Evolutionary conservation across 2,888 invertebrate genomes (phyloP).

Genomic region (Eulithis testata): DNA sequence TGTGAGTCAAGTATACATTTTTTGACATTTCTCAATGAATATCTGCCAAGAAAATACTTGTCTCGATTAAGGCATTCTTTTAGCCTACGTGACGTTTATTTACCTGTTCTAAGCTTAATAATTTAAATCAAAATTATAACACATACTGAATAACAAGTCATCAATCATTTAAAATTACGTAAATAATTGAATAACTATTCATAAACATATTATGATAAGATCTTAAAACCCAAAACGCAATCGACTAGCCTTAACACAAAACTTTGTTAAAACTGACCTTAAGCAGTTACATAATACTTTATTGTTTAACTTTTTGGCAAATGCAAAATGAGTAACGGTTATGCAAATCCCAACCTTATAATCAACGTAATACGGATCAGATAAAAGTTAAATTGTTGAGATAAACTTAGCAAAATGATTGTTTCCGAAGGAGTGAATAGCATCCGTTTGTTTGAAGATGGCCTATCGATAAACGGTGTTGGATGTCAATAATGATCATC

Average conservation of each 20-base stretch:
- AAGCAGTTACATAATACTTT: slow-evolving; percentile 37
- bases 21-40: too few relatives aligned
- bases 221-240: slow-evolving; percentile 16
- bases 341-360: slow-evolving; percentile 29
- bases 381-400: slow-evolving; percentile 17
- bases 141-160: too few relatives aligned
- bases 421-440: slow-evolving; percentile 52
- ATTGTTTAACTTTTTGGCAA: slow-evolving; percentile 34
- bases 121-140: too few relatives aligned
- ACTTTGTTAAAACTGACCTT: slow-evolving; percentile 37
- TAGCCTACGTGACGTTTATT: too few relatives aligned
- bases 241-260: slow-evolving; percentile 20
- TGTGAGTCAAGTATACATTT: too few relatives aligned
- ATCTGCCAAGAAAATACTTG: too few relatives aligned
- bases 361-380: slow-evolving; percentile 5
- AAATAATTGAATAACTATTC: slow-evolving; percentile 9
- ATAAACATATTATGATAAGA: slow-evolving; percentile 22
- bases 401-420: slow-evolving; percentile 38
- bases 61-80: too few relatives aligned
- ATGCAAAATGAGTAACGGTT: not conserved
- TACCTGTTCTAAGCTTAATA: too few relatives aligned
- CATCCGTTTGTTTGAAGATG: slow-evolving; percentile 62
- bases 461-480: slow-evolving; percentile 60
- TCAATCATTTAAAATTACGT: slow-evolving; percentile 14
- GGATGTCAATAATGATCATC: slow-evolving; percentile 36